Percentiles rank a stretch among this genome's conserved stretches.
These are phyloP conservation scores for Carlito syrichta DNA, from an alignment of 2,113 vertebrate species.

Conservation along the genomic window DNA sequence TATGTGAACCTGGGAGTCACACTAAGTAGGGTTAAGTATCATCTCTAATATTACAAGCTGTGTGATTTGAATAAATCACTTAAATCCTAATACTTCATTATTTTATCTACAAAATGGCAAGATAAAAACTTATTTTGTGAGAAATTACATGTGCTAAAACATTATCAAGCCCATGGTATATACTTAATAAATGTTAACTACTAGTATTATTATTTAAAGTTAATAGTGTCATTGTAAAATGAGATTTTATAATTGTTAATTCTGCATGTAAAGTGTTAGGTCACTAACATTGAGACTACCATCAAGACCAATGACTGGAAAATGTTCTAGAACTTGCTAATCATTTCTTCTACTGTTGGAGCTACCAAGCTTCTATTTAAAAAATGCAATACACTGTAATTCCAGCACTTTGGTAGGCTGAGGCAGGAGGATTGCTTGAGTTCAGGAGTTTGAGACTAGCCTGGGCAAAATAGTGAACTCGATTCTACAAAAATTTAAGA, in stretches of 20 bases:
- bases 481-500: too few species aligned
- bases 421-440: too few species aligned
- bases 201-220: neutral
- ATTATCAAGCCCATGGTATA: neutral
- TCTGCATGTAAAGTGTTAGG: neutral
- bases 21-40: neutral
- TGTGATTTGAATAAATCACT: neutral
- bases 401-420: too few species aligned
- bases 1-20: neutral
- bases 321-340: neutral
- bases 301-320: neutral
- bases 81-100: neutral
- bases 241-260: neutral
- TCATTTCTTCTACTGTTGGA: neutral
- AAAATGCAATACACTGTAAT: too few species aligned
- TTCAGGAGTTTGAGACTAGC: too few species aligned
- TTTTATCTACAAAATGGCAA: neutral
- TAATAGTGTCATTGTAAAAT: neutral
- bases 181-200: neutral
- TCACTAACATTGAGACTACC: neutral
- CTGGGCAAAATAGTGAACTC: too few species aligned
- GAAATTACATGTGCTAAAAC: neutral
- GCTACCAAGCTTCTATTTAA: neutral
- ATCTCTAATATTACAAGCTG: neutral
- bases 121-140: neutral